Base-by-base conservation (phyloP, 1,140 invertebrate species). In the Stegodyphus dumicola region DNA sequence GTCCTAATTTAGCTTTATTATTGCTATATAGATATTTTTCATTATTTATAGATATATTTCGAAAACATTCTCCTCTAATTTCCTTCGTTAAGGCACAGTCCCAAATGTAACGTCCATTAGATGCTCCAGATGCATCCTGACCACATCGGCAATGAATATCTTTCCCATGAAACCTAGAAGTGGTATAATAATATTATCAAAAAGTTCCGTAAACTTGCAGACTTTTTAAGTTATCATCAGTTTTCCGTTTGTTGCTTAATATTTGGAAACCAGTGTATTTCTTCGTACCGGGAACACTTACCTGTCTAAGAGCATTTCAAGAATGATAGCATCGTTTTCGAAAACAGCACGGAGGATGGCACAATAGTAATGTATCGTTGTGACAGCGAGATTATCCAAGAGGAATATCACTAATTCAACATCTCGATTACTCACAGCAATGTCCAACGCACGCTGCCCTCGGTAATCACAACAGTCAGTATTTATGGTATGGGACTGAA, bases 401-500 rank as follows among this genome's bases (percentile, higher is more conserved):
- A 88, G 60, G 52, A 77, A 80, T 7, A 33, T 54, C 2, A 88
- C 64, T 51, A 88, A 64, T 7, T 87, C 76, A 13, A 69, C 48
- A 80, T 88, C 87, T 56, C 66, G 80, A 54, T 67, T 52, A 17
- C 69, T 71, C 2, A 88, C 80, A 11, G 87, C 87, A 65, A 88
- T 87, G 18, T 88, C 87, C 69, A 88, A 71, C 17, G 85, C 87
- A 56, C 86, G 53, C 15, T 84, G 79, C 13, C 86, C 87, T 74
- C 76, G 56, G 70, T 77, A 88, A 33, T 88, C 86, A 18, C 78
- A 84, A 54, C 87, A 88, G 54, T 88, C 77, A n/a, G 83, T 33
- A 53, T 86, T 86, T 52, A 81, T 81, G 33, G 33, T 33, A 33
- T 33, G 33, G 33, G 33, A 33, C 33, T 33, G 33, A 33, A 33